phyloP scores from a whole-genome alignment of 2,113 vertebrate species.

The Oenanthe melanoleuca region DNA sequence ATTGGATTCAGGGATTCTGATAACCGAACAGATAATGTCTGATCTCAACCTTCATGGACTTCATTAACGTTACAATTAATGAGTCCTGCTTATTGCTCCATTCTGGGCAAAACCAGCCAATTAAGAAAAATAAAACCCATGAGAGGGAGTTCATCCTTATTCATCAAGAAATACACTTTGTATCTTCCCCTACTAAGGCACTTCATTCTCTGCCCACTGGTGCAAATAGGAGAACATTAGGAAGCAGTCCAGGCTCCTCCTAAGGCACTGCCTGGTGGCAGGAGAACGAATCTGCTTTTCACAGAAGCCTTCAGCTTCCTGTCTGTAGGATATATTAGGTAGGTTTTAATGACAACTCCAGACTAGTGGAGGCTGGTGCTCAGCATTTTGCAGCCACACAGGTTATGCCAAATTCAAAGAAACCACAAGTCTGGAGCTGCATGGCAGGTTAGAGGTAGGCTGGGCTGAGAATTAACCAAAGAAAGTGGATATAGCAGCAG shows the following conservation, averaged over 20 bases:
- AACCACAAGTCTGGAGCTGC: constrained; percentile 2
- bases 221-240: not conserved
- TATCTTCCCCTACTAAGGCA: not conserved
- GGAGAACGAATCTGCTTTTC: not conserved
- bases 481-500: constrained; percentile 6
- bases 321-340: not conserved
- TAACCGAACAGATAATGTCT: not conserved
- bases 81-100: not conserved
- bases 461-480: not conserved
- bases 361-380: not conserved
- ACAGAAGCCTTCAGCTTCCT: not conserved
- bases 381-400: not conserved
- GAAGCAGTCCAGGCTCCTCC: not conserved
- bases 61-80: not conserved
- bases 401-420: constrained; percentile 3
- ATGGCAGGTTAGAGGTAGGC: not conserved
- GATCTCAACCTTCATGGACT: not conserved
- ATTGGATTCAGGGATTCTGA: not conserved
- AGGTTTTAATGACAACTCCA: constrained; percentile 46
- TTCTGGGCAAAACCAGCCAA: not conserved
- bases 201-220: not conserved
- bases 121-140: not conserved
- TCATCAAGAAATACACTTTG: not conserved
- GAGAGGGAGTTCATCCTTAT: not conserved
- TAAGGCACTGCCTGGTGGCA: not conserved